Percentiles rank a stretch among this genome's conserved stretches.
phyloP scores from a whole-genome alignment of 1,140 invertebrate genomes.

The Ganaspis sp. region DNA sequence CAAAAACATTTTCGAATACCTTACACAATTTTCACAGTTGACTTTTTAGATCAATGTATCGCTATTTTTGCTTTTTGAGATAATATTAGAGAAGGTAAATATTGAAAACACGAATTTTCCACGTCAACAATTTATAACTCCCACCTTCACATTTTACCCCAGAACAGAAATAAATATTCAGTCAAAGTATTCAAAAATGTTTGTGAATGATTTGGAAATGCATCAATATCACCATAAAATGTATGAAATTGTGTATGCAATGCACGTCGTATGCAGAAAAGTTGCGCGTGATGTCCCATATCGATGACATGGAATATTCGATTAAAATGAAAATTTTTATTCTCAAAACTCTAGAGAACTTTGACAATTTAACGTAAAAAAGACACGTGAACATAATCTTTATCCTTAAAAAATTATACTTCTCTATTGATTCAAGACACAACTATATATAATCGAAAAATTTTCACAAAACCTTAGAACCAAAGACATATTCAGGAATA shows the following conservation, averaged over 20 bases:
- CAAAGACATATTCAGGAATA: too few relatives aligned
- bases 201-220: conserved; percentile 20
- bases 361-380: not conserved
- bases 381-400: not conserved
- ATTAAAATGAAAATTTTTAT: not conserved
- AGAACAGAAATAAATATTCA: not conserved
- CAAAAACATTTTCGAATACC: too few relatives aligned
- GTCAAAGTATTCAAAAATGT: not conserved
- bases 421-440: not conserved
- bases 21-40: too few relatives aligned
- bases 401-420: not conserved
- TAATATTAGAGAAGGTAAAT: too few relatives aligned
- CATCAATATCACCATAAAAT: not conserved
- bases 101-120: not conserved
- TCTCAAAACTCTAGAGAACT: not conserved
- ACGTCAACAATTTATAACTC: not conserved
- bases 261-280: not conserved
- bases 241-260: not conserved
- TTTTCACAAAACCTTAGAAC: too few relatives aligned
- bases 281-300: not conserved
- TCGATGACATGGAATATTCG: not conserved
- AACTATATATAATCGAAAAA: too few relatives aligned
- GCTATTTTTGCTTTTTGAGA: too few relatives aligned
- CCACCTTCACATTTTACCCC: not conserved
- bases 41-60: too few relatives aligned